Evolutionary conservation across 2,888 invertebrate genomes (phyloP).

Genomic region (Lathronympha strigana): DNA sequence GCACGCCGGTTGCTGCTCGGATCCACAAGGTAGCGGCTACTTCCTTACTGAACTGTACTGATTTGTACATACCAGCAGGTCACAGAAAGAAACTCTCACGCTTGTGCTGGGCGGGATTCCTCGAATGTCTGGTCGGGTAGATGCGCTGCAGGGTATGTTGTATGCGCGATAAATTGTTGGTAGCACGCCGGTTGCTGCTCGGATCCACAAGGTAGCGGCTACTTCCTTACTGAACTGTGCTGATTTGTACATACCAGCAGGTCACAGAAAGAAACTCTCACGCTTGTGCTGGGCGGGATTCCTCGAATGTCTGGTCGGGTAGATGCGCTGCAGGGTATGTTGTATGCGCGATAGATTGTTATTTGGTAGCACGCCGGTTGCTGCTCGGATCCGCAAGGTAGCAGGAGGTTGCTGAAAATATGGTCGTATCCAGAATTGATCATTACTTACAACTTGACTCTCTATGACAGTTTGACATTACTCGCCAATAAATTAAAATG

Average conservation of each 20-base stretch:
- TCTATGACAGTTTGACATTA: too few relatives aligned
- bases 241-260: constrained; percentile 59
- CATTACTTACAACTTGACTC: too few relatives aligned
- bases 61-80: constrained; percentile 60
- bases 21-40: too few relatives aligned
- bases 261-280: constrained; percentile 67
- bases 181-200: constrained; percentile 82
- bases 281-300: constrained; percentile 65
- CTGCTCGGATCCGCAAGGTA: constrained; percentile 84
- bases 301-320: constrained; percentile 52
- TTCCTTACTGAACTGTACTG: too few relatives aligned
- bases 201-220: constrained; percentile 86
- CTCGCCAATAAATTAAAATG: too few relatives aligned
- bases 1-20: constrained; percentile 79
- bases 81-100: constrained; percentile 67
- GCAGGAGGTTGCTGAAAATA: too few relatives aligned
- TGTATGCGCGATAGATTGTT: constrained; percentile 80
- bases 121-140: constrained; percentile 51
- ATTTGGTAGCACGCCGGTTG: constrained; percentile 81
- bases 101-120: constrained; percentile 65
- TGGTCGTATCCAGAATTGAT: not conserved
- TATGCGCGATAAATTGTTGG: constrained; percentile 81
- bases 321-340: constrained; percentile 58
- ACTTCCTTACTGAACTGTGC: constrained; percentile 63
- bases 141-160: constrained; percentile 59